Evolutionary conservation across 2,113 vertebrate genomes (phyloP), one percentile per base, ranked within the genome.

Genomic region (Hipposideros armiger): DNA sequence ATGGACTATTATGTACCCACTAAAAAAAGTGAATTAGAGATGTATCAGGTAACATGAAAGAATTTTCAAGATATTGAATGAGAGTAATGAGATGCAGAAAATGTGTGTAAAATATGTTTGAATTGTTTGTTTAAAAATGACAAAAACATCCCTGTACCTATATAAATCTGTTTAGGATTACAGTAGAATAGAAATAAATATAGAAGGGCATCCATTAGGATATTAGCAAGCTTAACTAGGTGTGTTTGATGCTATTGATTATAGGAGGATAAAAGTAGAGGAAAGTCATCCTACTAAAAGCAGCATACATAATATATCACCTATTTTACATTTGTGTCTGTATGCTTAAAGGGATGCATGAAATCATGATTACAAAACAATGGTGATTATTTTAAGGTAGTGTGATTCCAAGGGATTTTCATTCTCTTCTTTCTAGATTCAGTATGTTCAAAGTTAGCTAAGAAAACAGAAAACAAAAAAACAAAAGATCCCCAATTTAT

Each of bases 11-110:
- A 89, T 87, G 11, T 22, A 40, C 7, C 6, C 74, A 87, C 5
- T 86, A 10, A 67, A 85, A 94, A 84, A 14, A 93, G 40, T 28
- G 8, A 83, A 24, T 83, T 92, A 90, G n/a, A 87, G 14, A 16
- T 62, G 22, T n/a, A 47, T 13, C 42, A 73, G 47, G 15, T 82
- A n/a, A 80, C 3, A 10, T 69, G 28, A 4, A 66, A 26, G 28
- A 45, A 58, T 80, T 69, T 91, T 85, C 64, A 80, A 74, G 28
- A 87, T 64, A 32, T 19, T 70, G 11, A 94, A 58, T 74, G 16
- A 84, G 1, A 87, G 22, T 50, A 83, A 70, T 36, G 8, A 64
- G 32, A 87, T 32, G 8, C 7, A 58, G 8, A 76, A 74, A 77
- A 62, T 47, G 30, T 14, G 56, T 20, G 11, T 28, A 64, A 85